Conservation (phyloP, 2,888 invertebrate species). For the Synergus gifuensis region DNA sequence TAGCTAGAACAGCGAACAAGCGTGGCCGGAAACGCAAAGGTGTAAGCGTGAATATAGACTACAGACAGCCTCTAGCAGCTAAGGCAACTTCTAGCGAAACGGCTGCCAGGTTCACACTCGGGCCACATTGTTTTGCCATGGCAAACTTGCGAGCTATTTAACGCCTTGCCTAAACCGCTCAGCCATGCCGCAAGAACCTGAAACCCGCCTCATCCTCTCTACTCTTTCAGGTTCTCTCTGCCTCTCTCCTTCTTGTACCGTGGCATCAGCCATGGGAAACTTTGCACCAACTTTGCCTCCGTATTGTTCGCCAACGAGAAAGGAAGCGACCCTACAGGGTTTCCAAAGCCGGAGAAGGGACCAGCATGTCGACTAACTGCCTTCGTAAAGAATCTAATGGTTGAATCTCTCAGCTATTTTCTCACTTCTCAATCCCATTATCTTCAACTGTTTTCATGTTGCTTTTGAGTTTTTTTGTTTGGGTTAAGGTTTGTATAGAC, state of each 20-base stretch:
- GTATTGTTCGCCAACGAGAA: slow-evolving; percentile 49
- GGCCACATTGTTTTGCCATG: slow-evolving; percentile 72
- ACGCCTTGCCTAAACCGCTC: slow-evolving; percentile 71
- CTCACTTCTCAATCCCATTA: not conserved
- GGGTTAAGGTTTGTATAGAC: no score
- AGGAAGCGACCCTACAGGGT: slow-evolving; percentile 42
- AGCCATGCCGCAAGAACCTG: slow-evolving; percentile 65
- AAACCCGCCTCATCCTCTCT: slow-evolving; percentile 55
- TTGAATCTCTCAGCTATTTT: slow-evolving; percentile 10
- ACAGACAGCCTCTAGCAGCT: slow-evolving; percentile 44
- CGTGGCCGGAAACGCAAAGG: slow-evolving; percentile 54
- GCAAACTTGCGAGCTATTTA: slow-evolving; percentile 75
- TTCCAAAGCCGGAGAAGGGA: not conserved
- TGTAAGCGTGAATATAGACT: slow-evolving; percentile 49
- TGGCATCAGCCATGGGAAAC: slow-evolving; percentile 59
- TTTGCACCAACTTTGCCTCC: slow-evolving; percentile 58
- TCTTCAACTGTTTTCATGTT: not conserved
- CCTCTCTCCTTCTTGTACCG: slow-evolving; percentile 47
- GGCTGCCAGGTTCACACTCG: slow-evolving; percentile 68
- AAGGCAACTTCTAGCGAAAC: slow-evolving; percentile 45
- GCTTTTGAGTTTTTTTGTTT: no score
- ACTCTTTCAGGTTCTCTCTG: slow-evolving; percentile 48
- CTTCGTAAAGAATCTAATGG: slow-evolving; percentile 28
- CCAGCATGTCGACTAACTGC: slow-evolving; percentile 31
- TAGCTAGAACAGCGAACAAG: slow-evolving; percentile 45